These are phyloP conservation scores for Cyclophora albipunctata DNA, from an alignment of 2,888 invertebrate genomes.

Conservation along the genomic window DNA sequence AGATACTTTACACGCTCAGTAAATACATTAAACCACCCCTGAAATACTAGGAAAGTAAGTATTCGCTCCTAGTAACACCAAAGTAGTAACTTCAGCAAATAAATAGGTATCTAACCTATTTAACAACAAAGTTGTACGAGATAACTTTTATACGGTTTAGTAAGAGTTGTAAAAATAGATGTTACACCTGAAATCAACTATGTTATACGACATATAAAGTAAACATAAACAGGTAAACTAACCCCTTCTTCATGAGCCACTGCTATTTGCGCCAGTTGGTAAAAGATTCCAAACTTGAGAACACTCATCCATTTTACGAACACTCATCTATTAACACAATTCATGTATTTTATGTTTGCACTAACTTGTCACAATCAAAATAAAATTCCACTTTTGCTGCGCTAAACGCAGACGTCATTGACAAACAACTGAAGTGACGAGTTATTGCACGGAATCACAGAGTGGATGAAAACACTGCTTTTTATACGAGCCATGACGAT, in stretches of 20 bases:
- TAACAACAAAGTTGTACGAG: slow-evolving; percentile 20
- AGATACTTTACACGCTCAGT: slow-evolving; percentile 20
- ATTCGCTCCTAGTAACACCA: not conserved
- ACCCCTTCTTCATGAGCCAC: slow-evolving; percentile 76
- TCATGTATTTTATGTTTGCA: slow-evolving; percentile 62
- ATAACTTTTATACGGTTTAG: slow-evolving; percentile 6
- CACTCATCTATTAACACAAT: slow-evolving; percentile 66
- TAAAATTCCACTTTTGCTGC: slow-evolving; percentile 73
- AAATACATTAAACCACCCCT: too few species aligned
- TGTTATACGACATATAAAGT: slow-evolving; percentile 32
- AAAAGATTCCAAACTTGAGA: slow-evolving; percentile 60
- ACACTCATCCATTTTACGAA: slow-evolving; percentile 71
- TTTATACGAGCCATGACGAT: slow-evolving; percentile 58
- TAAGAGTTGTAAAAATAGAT: slow-evolving; percentile 37
- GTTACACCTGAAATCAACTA: slow-evolving; percentile 27
- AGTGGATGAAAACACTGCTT: slow-evolving; percentile 65
- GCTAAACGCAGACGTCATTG: slow-evolving; percentile 76
- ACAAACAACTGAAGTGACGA: slow-evolving; percentile 74
- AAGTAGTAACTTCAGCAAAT: too few species aligned
- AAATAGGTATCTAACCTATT: slow-evolving; percentile 18
- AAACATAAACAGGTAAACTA: slow-evolving; percentile 70
- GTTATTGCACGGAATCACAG: slow-evolving; percentile 69
- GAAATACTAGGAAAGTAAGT: too few species aligned
- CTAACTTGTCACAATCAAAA: slow-evolving; percentile 71
- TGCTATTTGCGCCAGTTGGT: slow-evolving; percentile 65